Base-by-base conservation (phyloP, 1,140 invertebrate species). In the Rhynchophorus ferrugineus region DNA sequence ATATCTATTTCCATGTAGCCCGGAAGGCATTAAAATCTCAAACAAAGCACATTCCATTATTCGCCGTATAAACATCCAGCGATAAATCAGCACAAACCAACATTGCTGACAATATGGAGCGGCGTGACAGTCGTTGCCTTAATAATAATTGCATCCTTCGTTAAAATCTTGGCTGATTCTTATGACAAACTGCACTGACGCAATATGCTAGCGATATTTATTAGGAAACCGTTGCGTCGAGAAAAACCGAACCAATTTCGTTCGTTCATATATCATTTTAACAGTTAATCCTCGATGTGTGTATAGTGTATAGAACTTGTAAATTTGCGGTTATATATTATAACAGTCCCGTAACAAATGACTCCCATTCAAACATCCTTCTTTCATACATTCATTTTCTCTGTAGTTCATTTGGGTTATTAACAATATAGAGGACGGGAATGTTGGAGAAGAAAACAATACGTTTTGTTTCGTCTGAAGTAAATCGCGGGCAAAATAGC, bases 231-330 rank as follows among this genome's bases (percentile, higher is more conserved):
- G 18, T 13, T 5, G 37, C 5, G 11, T 6, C 37, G 33, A 19
- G 18, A 14, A 19, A 38, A 14, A 38, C 37, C 13, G n/a, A 38
- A 6, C 13, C 17, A 51, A 51, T 2, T 51, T 38, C 29, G 36
- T 51, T 21, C 44, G 49, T 51, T 51, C 49, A 44, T 51, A 51
- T 47, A 33, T 51, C 49, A 51, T 51, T 44, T 51, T 51, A 51
- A 44, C 49, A 24, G 49, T 44, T 51, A 51, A 44, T 51, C 49
- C 41, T 44, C 41, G 22, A 51, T 51, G 41, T 51, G 41, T n/a
- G n/a, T n/a, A n/a, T n/a, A 51, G 49, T 51, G 49, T 51, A 44
- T 51, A 51, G 49, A 45, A 51, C 41, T 51, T 51, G 49, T 51
- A 51, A 51, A 51, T 51, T 51, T 44, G 41, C 49, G 49, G 49